Evolutionary conservation across 2,888 invertebrate genomes (phyloP).

Genomic region (Lissonota sp.): DNA sequence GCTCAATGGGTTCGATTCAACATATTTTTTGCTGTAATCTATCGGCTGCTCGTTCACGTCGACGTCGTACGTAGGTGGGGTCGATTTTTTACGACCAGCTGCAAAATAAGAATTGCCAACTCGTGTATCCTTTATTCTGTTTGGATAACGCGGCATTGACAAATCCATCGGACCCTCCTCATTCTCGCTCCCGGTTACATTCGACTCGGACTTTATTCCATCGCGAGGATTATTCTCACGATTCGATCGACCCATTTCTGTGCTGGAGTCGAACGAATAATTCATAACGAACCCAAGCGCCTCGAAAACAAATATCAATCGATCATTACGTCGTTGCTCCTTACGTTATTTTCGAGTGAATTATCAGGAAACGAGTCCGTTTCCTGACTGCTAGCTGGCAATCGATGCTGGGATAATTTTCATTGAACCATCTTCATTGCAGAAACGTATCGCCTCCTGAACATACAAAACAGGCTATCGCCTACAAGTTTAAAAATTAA

Average conservation of each 20-base stretch:
- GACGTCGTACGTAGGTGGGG: conserved; percentile 71
- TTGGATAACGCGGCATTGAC: conserved; percentile 59
- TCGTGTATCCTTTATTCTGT: conserved; percentile 8
- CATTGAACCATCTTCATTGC: neutral
- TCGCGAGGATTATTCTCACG: conserved; percentile 35
- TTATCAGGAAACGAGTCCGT: neutral
- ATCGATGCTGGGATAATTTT: neutral
- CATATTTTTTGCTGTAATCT: conserved; percentile 86
- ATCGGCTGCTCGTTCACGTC: conserved; percentile 85
- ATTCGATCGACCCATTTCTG: conserved; percentile 51
- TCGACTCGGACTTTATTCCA: conserved; percentile 16
- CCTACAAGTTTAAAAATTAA: no score
- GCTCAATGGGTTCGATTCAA: conserved; percentile 73
- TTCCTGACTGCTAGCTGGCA: neutral
- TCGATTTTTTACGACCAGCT: conserved; percentile 24
- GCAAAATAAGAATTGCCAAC: conserved; percentile 43
- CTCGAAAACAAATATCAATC: neutral
- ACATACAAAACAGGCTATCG: neutral
- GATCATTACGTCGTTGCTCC: neutral
- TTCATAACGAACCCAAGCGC: conserved; percentile 55
- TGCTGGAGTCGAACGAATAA: conserved; percentile 50
- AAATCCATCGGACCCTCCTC: conserved; percentile 53
- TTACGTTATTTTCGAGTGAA: neutral
- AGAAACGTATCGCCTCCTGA: neutral
- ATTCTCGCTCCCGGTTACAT: conserved; percentile 10